Evolutionary conservation across 2,113 vertebrate species (phyloP), one percentile per base, ranked within the genome.

Genomic region (Myocastor coypus): DNA sequence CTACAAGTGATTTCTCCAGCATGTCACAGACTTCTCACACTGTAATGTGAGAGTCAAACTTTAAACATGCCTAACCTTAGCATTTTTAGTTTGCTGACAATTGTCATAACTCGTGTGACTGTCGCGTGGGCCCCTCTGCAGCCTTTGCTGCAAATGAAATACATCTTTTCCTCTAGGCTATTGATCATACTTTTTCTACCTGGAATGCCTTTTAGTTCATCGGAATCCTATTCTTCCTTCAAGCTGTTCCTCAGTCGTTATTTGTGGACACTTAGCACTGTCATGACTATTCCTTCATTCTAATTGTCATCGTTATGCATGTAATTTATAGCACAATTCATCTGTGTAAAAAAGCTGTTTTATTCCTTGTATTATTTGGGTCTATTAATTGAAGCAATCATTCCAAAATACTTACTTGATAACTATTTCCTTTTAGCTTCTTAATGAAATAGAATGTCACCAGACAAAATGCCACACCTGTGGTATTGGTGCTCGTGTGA

Each of bases 371-470:
- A 5, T 87, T 71, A 63, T 17, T 87, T 83, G 32, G 40, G 9
- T 37, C 4, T 66, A 28, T 75, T 66, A 63, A 37, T 26, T 83
- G 34, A 87, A 80, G 22, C 63, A 46, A 85, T 94, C 42, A 32
- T 85, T 77, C 52, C 52, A 66, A 85, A 66, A 83, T 77, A 66
- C 17, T 82, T 93, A 64, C 16, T 96, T 68, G 26, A 82, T 26
- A 64, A 55, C 88, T 64, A 12, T 75, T 52, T 91, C 20, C 22
- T 84, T 91, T 92, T 92, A 80, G 30, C n/a, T 82, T 94, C 83
- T 77, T 80, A 22, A 89, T 46, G 73, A 84, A 20, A 64, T 42
- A 94, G 24, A 93, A 86, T 10, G 68, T 3, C 22, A 4, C n/a
- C 19, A 52, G 50, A 50, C 1, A 68, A 59, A 81, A 87, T 90